Evolutionary conservation across 2,113 vertebrate genomes (phyloP).

Genomic region (Misgurnus anguillicaudatus): DNA sequence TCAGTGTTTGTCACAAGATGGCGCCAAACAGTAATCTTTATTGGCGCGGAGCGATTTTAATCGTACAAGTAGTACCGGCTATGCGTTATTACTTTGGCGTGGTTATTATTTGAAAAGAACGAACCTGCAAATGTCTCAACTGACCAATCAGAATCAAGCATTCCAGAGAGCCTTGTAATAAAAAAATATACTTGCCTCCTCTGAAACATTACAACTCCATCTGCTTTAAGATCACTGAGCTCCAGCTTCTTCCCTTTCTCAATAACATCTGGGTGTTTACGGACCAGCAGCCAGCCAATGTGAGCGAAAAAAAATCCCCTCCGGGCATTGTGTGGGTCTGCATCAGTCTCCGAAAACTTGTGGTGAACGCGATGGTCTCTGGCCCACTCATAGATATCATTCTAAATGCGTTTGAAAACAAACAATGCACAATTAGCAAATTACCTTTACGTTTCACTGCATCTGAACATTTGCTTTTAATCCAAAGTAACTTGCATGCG

Average conservation of each 20-base stretch:
- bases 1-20: no score
- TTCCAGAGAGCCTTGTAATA: no score
- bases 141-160: no score
- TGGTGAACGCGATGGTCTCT: constrained; percentile 92
- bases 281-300: constrained; percentile 90
- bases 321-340: constrained; percentile 87
- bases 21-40: no score
- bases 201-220: constrained; percentile 93
- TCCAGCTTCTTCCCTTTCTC: constrained; percentile 87
- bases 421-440: background rate
- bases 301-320: constrained; percentile 95
- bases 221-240: constrained; percentile 83
- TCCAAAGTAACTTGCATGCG: no score
- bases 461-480: no score
- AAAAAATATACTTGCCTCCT: constrained; percentile 70
- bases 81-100: no score
- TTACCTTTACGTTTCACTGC: no score
- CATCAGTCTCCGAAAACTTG: constrained; percentile 91
- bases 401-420: constrained; percentile 71
- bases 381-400: constrained; percentile 89
- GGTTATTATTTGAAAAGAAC: no score
- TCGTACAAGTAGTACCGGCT: no score
- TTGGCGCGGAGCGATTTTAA: no score
- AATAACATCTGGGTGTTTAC: constrained; percentile 90
- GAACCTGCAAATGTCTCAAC: no score